Base-by-base conservation (phyloP, 1,140 invertebrate genomes). In the Yoshiicerus persimilis region DNA sequence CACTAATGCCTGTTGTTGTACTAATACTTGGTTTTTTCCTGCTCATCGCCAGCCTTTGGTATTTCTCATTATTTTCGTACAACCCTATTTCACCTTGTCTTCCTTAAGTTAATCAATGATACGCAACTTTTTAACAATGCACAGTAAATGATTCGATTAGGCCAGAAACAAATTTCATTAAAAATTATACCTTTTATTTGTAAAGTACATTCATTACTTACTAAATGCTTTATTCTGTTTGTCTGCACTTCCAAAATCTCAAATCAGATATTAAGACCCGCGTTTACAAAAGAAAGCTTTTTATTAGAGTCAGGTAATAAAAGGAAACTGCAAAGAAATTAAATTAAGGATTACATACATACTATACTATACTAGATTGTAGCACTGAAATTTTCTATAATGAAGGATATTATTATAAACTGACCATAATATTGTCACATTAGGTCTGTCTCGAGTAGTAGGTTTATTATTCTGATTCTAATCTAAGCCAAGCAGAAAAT, bases 401-500 rank as follows among this genome's bases (percentile, higher is more conserved):
- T n/a, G n/a, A n/a, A n/a, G n/a, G n/a, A n/a, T n/a, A n/a, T n/a
- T n/a, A n/a, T n/a, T n/a, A n/a, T n/a, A n/a, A n/a, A n/a, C 5
- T 4, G 11, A 16, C 6, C 23, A 70, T 1, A 23, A 66, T 27
- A 13, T 56, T n/a, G 47, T n/a, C 47, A 5, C 16, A n/a, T 56
- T 80, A 36, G 38, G n/a, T 80, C 75, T 84, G 23, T 56, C 1
- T 47, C n/a, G 38, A 84, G 39, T 6, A 13, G 11, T 13, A 4
- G 6, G 9, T 6, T 84, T 56, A 41, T 23, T 23, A 56, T 30
- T 86, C 84, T 86, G 38, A 41, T 56, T 64, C 20, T 25, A 86
- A 36, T 86, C 62, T 23, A 66, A 66, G 41, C 47, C 41, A 32
- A 64, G 47, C 41, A 56, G 41, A 86, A 86, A 86, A 86, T 86